Evolutionary conservation across 2,888 invertebrate species (phyloP).

Genomic region (Tachystola acroxantha): DNA sequence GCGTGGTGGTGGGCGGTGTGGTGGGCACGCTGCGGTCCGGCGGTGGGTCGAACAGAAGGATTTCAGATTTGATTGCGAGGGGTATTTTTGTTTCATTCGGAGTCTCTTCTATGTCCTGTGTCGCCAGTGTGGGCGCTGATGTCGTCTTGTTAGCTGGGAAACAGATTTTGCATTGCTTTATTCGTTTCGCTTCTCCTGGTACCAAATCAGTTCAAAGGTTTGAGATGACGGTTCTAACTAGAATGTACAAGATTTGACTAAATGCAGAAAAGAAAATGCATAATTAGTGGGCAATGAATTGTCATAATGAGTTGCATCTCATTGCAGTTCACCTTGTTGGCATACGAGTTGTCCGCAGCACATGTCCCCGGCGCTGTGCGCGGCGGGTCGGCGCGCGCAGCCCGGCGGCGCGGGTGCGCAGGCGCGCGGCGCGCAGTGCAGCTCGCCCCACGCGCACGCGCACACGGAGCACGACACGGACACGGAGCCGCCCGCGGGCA

Average conservation of each 20-base stretch:
- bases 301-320: too few relatives aligned
- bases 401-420: slow-evolving; percentile 37
- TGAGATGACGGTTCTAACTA: too few relatives aligned
- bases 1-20: not conserved
- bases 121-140: slow-evolving; percentile 19
- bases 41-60: slow-evolving; percentile 7
- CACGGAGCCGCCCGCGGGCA: slow-evolving; percentile 45
- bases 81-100: slow-evolving; percentile 9
- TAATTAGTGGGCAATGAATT: too few relatives aligned
- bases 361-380: slow-evolving; percentile 24
- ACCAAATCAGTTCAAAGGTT: too few relatives aligned
- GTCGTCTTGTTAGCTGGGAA: slow-evolving; percentile 42
- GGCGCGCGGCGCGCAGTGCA: slow-evolving; percentile 44
- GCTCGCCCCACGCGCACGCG: slow-evolving; percentile 48
- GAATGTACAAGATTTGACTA: too few relatives aligned
- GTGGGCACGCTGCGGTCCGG: slow-evolving; percentile 7
- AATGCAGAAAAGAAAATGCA: too few relatives aligned
- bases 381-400: slow-evolving; percentile 28
- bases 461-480: slow-evolving; percentile 49
- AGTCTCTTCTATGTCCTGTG: slow-evolving; percentile 15
- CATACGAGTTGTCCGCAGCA: slow-evolving; percentile 62
- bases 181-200: too few relatives aligned
- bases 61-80: slow-evolving; percentile 11
- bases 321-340: slow-evolving; percentile 45
- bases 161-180: too few relatives aligned